Evolutionary conservation across 2,888 invertebrate species (phyloP).

Genomic region (Oeneis ivallda): DNA sequence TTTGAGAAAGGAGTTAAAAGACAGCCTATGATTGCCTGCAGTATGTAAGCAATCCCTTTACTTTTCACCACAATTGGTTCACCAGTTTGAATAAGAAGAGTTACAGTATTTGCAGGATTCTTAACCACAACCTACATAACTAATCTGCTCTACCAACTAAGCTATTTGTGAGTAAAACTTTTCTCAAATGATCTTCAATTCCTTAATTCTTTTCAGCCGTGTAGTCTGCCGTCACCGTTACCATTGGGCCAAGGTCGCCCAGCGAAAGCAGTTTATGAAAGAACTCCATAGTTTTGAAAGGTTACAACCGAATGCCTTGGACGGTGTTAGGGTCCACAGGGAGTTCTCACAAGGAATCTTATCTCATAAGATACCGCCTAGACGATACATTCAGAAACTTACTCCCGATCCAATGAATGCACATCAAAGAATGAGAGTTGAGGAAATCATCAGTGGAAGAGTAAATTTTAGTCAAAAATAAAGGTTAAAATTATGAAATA

Average conservation of each 20-base stretch:
- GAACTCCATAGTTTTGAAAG: constrained; percentile 83
- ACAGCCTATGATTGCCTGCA: too few species aligned
- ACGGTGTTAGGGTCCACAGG: constrained; percentile 84
- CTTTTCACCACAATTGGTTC: not conserved
- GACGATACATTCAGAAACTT: constrained; percentile 70
- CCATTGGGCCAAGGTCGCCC: constrained; percentile 73
- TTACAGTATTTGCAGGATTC: not conserved
- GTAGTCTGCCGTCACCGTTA: constrained; percentile 85
- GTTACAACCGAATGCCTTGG: constrained; percentile 83
- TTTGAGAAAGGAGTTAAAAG: too few species aligned
- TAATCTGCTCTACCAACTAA: not conserved
- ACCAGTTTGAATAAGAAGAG: not conserved
- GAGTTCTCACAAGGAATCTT: constrained; percentile 82
- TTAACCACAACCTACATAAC: not conserved
- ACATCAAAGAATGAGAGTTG: constrained; percentile 69
- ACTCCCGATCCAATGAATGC: constrained; percentile 66
- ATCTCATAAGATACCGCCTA: constrained; percentile 75
- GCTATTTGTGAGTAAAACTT: not conserved
- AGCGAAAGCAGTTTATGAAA: constrained; percentile 81
- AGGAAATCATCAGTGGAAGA: constrained; percentile 70
- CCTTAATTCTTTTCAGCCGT: constrained; percentile 62
- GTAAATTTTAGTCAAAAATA: constrained; percentile 59
- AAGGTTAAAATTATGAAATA: not conserved
- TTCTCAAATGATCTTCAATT: not conserved
- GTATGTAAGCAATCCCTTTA: too few species aligned